Base-by-base conservation (phyloP, 2,888 invertebrate genomes). In the Drosophila tanythrix region DNA sequence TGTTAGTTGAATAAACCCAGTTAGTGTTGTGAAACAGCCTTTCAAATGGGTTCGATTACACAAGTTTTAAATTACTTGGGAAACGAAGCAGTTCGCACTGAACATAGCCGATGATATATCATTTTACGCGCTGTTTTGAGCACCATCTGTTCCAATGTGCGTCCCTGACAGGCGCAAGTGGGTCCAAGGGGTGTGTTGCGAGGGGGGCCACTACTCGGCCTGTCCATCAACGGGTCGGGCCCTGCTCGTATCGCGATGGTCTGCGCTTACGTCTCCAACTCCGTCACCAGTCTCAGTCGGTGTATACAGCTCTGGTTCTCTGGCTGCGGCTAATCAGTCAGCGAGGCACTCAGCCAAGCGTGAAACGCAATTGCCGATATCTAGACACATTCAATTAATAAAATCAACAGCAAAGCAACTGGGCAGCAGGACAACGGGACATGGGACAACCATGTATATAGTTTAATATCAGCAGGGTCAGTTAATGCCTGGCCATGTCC, bases 351-450 rank as follows among this genome's bases (percentile, higher is more conserved):
- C 86, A 81, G 79, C 80, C 66, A 85, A 89, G 88, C 89, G 87
- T 87, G 89, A 89, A 87, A 83, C 80, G 70, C 89, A 83, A 88
- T 88, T 88, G 83, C 79, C 81, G 83, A 89, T 88, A 88, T 85
- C 82, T 71, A 77, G 75, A 81, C 76, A 81, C 75, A 82, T 89
- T 90, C 83, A 89, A 89, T 89, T 89, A 89, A 89, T 89, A 77
- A 89, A 83, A 79, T 85, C 79, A 85, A 83, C 82, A 76, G 68
- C 71, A 65, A 56, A 38, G 27, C 51, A 76, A 67, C 60, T 51
- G 55, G 8, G 31, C 57, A 31, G 43, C 70, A 66, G 65, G 62
- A 69, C 68, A 60, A 25, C 13, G 21, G 60, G 57, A 36, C 33
- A 27, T 35, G 38, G 59, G 21, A 36, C 59, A 43, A 51, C 10